These are phyloP conservation scores for Philhelius pedissequus DNA, from an alignment of 2,888 invertebrate genomes.

Conservation along the genomic window DNA sequence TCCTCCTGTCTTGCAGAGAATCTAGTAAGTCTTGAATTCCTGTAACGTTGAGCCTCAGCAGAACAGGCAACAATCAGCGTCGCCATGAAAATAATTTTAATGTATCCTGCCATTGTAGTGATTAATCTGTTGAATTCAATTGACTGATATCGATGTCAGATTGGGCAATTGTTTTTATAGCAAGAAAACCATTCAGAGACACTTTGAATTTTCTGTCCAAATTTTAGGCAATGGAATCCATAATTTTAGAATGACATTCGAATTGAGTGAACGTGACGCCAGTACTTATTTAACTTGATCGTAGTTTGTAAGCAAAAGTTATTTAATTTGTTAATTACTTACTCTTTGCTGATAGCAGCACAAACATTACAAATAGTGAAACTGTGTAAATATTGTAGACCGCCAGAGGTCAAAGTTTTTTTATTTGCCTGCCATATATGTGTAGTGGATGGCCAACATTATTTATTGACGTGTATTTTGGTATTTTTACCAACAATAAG, in stretches of 20 bases:
- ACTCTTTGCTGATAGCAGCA: constrained; percentile 9
- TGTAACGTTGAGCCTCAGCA: constrained; percentile 32
- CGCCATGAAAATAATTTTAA: constrained; percentile 21
- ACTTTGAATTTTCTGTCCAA: constrained; percentile 14
- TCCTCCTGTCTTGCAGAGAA: constrained; percentile 50
- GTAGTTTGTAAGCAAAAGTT: neutral
- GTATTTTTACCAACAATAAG: neutral
- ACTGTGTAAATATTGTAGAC: neutral
- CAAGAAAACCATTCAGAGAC: neutral
- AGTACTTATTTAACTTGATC: neutral
- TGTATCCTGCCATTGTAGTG: constrained; percentile 36
- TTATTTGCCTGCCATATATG: neutral
- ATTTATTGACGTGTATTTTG: neutral
- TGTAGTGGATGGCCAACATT: neutral
- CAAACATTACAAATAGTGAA: neutral
- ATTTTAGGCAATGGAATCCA: constrained; percentile 51
- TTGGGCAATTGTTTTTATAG: constrained; percentile 53
- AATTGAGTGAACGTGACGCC: constrained; percentile 56
- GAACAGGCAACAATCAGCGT: neutral
- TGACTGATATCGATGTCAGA: constrained; percentile 45
- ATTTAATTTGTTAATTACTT: constrained; percentile 50
- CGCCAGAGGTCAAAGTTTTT: constrained; percentile 27
- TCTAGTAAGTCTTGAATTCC: constrained; percentile 21
- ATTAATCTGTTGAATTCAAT: constrained; percentile 2
- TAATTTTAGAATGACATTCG: constrained; percentile 33